These are phyloP conservation scores for Arctocebus calabarensis DNA, from an alignment of 2,797 vertebrate species.

Conservation along the genomic window DNA sequence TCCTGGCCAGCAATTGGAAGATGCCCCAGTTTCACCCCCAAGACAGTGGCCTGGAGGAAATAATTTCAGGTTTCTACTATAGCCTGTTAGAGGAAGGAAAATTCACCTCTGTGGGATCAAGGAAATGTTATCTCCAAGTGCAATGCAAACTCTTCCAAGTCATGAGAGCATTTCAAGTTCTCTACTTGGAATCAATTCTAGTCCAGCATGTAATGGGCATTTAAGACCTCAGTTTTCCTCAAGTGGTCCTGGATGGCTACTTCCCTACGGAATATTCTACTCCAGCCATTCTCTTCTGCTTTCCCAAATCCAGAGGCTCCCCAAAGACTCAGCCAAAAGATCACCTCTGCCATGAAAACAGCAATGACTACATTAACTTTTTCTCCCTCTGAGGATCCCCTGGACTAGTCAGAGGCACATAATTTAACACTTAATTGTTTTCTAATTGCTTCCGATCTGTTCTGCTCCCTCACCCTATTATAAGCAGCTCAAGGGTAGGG, in stretches of 20 bases:
- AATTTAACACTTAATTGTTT: constrained; percentile 77
- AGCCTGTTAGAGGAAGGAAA: background rate
- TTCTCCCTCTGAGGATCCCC: constrained; percentile 33
- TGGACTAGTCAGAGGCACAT: constrained; percentile 17
- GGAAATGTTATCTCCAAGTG: background rate
- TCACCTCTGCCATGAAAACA: constrained; percentile 28
- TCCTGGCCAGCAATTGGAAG: background rate
- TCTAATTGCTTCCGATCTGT: constrained; percentile 74
- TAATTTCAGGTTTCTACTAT: background rate
- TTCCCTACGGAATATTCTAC: background rate
- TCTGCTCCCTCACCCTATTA: constrained; percentile 68
- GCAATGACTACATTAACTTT: background rate
- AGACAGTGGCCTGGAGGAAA: background rate
- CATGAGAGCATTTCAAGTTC: background rate
- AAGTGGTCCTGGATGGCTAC: background rate
- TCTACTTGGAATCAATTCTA: background rate
- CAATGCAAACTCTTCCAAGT: background rate
- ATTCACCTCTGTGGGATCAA: background rate
- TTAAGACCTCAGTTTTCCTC: background rate
- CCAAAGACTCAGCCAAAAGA: background rate
- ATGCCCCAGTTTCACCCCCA: background rate
- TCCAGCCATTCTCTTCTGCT: background rate
- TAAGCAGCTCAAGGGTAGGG: constrained; percentile 63
- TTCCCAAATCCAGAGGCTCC: background rate
- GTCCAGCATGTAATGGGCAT: background rate